Evolutionary conservation across 2,888 invertebrate genomes (phyloP).

Genomic region (Meta bourneti): DNA sequence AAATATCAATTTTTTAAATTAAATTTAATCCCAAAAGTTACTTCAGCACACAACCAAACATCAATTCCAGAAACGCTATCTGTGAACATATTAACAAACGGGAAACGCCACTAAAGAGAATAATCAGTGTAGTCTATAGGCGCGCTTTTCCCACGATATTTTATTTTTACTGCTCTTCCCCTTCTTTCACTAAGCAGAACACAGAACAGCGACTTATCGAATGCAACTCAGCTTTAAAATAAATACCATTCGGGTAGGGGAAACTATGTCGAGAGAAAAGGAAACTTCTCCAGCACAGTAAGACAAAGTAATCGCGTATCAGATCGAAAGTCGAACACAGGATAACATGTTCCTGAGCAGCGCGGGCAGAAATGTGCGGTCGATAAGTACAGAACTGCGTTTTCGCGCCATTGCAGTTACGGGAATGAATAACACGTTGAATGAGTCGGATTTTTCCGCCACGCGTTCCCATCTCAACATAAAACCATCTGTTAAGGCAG

Average conservation of each 20-base stretch:
- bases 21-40: too few species aligned
- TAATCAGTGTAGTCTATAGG: too few species aligned
- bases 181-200: too few species aligned
- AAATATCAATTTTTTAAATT: too few species aligned
- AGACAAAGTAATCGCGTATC: not conserved
- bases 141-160: too few species aligned
- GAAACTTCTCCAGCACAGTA: not conserved
- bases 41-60: too few species aligned
- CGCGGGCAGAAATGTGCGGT: not conserved
- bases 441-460: not conserved
- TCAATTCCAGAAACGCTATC: too few species aligned
- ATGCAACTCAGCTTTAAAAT: not conserved
- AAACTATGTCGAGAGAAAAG: not conserved
- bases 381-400: not conserved
- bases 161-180: too few species aligned
- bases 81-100: too few species aligned
- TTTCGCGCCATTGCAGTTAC: constrained; percentile 1
- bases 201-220: too few species aligned
- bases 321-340: not conserved
- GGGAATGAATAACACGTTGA: not conserved
- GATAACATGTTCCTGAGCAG: not conserved
- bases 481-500: too few species aligned
- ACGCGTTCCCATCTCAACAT: not conserved
- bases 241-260: not conserved
- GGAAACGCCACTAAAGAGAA: too few species aligned